Evolutionary conservation across 2,888 invertebrate genomes (phyloP), one percentile per base, ranked within the genome.

Genomic region (Syrphus vitripennis): DNA sequence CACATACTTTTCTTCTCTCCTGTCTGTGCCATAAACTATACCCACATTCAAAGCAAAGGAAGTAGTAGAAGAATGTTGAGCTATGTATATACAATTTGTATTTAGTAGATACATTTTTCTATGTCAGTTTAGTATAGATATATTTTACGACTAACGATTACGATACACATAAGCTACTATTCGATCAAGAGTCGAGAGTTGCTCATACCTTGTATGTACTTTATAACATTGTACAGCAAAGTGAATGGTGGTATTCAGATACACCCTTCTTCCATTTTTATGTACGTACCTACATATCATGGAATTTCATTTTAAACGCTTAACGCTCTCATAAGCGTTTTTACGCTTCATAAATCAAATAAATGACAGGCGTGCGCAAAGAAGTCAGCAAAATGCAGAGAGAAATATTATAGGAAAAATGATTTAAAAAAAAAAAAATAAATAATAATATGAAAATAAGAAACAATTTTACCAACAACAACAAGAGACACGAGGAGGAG

Each of bases 261-360:
- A 61, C 40, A 55, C 53, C 75, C 70, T 40, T 71, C 80, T 59
- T 29, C 65, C 67, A 48, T 81, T 72, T 81, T 86, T n/a, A n/a
- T n/a, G n/a, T n/a, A n/a, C n/a, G n/a, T n/a, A n/a, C n/a, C n/a
- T n/a, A n/a, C n/a, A 63, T 63, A 67, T 61, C 61, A 86, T 81
- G 72, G 81, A 77, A 86, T 86, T 81, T 63, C 69, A 83, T 79
- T 79, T 72, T 37, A 75, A 79, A 63, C 63, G 69, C 61, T 77
- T 76, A 70, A 76, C 42, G 57, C 31, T 67, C 76, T 57, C 70
- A 55, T 45, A 76, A 84, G 84, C 70, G 84, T 76, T 84, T 84
- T 82, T 78, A 76, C 81, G 81, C 84, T 81, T 86, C 77, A 86
- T 86, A 86, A 86, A 81, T 81, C 84, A 81, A 86, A 77, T 63